Base-by-base conservation (phyloP, 2,888 invertebrate species). In the Rambutsinella grinnellia region DNA sequence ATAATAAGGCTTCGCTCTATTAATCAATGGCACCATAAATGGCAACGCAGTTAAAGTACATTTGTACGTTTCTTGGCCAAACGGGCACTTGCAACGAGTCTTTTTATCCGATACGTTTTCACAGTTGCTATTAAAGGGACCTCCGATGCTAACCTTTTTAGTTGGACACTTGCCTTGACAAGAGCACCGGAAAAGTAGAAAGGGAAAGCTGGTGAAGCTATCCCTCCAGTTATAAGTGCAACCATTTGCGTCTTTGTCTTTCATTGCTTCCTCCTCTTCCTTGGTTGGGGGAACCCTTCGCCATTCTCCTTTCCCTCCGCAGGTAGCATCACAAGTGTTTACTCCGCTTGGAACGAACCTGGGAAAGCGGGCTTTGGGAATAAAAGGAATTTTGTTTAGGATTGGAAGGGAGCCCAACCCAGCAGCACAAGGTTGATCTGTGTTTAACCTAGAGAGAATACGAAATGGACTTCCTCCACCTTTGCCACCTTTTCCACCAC, bases 191-290 rank as follows among this genome's bases (percentile, higher is more conserved):
- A 72, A 72, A 0, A 72, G 44, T 1, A 72, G 51, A 23, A 65
- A 65, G 0, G 71, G 71, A 24, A 72, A 36, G 2, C 65, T 24
- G 3, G 51, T 65, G 21, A 72, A 36, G 19, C 49, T 49, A 28
- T 65, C 58, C 17, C 65, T 54, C 63, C 63, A 72, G 19, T 72
- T 72, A 19, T 65, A 72, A 0, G 71, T 72, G 49, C 71, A 72
- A n/a, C 2, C 17, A 21, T 19, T 63, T 3, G 13, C 17, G 15
- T 62, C 71, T 3, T 46, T 17, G n/a, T 44, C 24, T 47, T 26
- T 54, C 57, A 67, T 57, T 26, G 56, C 27, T 15, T 57, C 57
- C 21, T 54, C 3, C 47, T 67, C 67, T 13, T 57, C 54, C 26
- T 67, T 19, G 1, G 66, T 66, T 2, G 67, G 67, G n/a, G 57